Conservation (phyloP, 2,797 vertebrate genomes). For the Sebastes cheni region DNA sequence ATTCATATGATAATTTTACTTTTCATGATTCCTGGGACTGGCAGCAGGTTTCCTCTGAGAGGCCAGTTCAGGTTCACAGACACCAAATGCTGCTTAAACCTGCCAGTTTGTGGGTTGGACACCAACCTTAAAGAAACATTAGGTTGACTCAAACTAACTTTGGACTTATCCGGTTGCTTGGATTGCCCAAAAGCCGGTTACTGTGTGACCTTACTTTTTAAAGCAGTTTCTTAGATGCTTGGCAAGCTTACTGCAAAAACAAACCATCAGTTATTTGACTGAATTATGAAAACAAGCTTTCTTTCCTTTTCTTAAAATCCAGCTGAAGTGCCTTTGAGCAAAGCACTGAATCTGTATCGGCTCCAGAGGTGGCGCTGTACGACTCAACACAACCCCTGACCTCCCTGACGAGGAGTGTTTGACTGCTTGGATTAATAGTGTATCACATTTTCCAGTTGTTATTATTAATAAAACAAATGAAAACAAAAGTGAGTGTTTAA, state of each 20-base stretch:
- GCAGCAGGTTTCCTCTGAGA: neutral
- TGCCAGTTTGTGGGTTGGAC: conserved; percentile 9
- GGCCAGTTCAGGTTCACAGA: neutral
- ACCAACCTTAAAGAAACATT: neutral
- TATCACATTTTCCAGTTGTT: conserved; percentile 29
- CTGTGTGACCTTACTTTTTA: neutral
- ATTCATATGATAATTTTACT: neutral
- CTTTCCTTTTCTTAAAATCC: neutral
- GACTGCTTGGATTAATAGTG: conserved; percentile 2
- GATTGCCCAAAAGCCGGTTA: neutral
- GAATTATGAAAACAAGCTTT: neutral
- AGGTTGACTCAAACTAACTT: neutral
- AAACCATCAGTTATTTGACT: neutral
- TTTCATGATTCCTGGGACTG: neutral
- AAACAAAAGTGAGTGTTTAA: conserved; percentile 38
- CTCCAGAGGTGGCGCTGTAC: neutral
- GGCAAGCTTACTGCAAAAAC: neutral
- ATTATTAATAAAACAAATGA: conserved; percentile 32
- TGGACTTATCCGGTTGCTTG: neutral
- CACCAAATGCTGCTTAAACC: neutral
- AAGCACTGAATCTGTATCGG: neutral
- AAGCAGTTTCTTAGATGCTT: neutral
- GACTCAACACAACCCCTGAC: neutral
- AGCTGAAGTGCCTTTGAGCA: neutral
- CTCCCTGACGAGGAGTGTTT: conserved; percentile 1